phyloP scores from a whole-genome alignment of 1,140 invertebrate genomes.

The Berghia stephanieae region DNA sequence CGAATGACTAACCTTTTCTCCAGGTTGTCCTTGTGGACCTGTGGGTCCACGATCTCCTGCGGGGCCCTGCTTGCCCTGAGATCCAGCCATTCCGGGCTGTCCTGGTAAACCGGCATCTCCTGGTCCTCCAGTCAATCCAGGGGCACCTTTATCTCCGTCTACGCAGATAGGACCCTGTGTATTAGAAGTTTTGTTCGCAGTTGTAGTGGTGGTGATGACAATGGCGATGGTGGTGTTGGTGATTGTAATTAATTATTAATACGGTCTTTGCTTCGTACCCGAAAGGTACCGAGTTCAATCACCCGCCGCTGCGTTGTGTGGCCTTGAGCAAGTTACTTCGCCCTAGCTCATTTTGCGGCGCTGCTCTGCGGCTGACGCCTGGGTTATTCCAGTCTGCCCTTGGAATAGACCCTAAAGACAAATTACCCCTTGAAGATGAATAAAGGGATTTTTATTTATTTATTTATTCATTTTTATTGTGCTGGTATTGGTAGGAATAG shows the following conservation, averaged over 20 bases:
- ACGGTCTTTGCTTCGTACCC: too few species aligned
- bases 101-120: constrained; percentile 44
- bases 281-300: constrained; percentile 13
- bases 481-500: too few species aligned
- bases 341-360: too few species aligned
- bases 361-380: too few species aligned
- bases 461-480: too few species aligned
- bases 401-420: too few species aligned
- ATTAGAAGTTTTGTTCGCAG: neutral
- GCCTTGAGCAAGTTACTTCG: neutral
- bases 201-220: too few species aligned
- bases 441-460: too few species aligned
- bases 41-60: constrained; percentile 43
- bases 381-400: too few species aligned
- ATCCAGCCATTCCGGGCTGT: constrained; percentile 43
- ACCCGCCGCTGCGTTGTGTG: neutral
- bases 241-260: too few species aligned
- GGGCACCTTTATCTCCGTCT: constrained; percentile 36
- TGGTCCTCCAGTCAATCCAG: constrained; percentile 37
- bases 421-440: too few species aligned
- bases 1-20: constrained; percentile 42
- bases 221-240: too few species aligned
- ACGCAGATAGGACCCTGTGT: constrained; percentile 37
- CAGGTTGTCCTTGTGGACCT: constrained; percentile 45
- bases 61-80: constrained; percentile 44